Conservation (phyloP, 2,888 invertebrate species). For the Therioaphis trifolii region DNA sequence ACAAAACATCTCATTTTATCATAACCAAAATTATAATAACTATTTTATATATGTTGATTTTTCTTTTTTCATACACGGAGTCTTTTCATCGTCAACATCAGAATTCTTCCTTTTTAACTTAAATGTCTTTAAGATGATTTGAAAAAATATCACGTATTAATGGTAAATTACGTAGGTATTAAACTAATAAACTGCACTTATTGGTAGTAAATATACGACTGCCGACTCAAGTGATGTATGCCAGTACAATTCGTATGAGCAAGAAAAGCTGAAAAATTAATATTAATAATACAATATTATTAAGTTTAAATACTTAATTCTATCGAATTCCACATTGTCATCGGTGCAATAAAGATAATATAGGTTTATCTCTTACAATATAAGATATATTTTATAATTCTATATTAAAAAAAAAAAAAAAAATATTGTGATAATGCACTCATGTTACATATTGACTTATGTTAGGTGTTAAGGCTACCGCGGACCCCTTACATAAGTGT, state of each 20-base stretch:
- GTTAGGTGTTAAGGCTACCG: no score
- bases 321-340: no score
- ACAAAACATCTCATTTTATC: no score
- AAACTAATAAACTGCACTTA: conserved; percentile 13
- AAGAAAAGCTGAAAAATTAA: not conserved
- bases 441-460: no score
- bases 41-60: conserved; percentile 14
- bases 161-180: conserved; percentile 24
- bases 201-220: conserved; percentile 33
- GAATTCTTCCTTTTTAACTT: conserved; percentile 29
- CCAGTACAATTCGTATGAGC: not conserved
- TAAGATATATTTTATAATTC: no score
- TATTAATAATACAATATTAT: not conserved
- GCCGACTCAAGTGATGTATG: conserved; percentile 33
- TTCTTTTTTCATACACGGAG: conserved; percentile 24
- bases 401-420: no score
- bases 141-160: conserved; percentile 42
- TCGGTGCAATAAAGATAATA: no score
- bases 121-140: conserved; percentile 36
- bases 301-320: no score
- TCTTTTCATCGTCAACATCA: conserved; percentile 21
- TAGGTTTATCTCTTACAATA: no score
- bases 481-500: no score
- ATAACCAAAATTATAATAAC: no score
- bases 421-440: no score